phyloP scores from a whole-genome alignment of 1,140 invertebrate genomes.

The Scaptodrosophila lebanonensis region DNA sequence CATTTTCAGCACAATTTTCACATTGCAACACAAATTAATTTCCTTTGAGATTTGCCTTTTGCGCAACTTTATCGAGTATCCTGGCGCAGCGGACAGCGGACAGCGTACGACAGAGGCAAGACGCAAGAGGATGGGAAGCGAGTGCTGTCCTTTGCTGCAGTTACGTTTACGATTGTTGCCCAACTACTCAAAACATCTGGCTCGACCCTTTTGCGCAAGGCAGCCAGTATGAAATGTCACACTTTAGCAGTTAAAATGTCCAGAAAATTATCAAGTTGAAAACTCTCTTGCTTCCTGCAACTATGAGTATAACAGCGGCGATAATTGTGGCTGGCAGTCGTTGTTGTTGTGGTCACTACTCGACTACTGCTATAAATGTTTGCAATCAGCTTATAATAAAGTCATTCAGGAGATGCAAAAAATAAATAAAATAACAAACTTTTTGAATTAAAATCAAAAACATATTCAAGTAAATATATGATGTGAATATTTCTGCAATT shows the following conservation, averaged over 20 bases:
- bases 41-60: conserved; percentile 66
- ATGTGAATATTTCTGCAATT: conserved; percentile 61
- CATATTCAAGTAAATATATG: conserved; percentile 31
- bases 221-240: conserved; percentile 60
- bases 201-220: conserved; percentile 16
- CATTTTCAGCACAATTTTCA: conserved; percentile 65
- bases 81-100: conserved; percentile 32
- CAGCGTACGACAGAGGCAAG: too few species aligned
- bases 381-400: conserved; percentile 69
- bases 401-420: conserved; percentile 34
- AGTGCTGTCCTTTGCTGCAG: conserved; percentile 37
- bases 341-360: conserved; percentile 15
- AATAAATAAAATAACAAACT: too few species aligned
- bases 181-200: too few species aligned
- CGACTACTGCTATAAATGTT: too few species aligned
- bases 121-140: too few species aligned
- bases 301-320: conserved; percentile 36
- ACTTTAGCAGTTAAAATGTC: conserved; percentile 65
- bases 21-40: conserved; percentile 73
- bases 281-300: conserved; percentile 41
- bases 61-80: conserved; percentile 65
- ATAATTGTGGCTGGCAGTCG: conserved; percentile 30
- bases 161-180: conserved; percentile 64
- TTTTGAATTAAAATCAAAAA: conserved; percentile 10
- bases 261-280: conserved; percentile 69